A percentile compares a stretch with the other conserved stretches of the same genome.
These are phyloP conservation scores for Ormyrus nitidulus DNA, from an alignment of 2,888 invertebrate genomes.

Conservation along the genomic window DNA sequence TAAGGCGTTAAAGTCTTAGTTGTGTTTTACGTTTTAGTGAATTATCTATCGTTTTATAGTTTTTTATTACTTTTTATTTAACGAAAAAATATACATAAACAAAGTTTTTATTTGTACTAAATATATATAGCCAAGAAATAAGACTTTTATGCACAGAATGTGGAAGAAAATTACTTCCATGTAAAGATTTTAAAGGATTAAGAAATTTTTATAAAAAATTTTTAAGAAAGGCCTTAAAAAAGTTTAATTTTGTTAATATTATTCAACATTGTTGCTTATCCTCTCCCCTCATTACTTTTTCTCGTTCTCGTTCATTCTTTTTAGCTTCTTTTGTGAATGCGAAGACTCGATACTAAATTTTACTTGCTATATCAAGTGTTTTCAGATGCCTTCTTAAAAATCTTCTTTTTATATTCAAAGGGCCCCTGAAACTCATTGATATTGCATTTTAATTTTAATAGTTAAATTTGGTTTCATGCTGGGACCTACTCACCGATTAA, in stretches of 20 bases:
- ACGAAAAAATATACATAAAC: constrained; percentile 12
- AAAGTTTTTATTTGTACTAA: constrained; percentile 37
- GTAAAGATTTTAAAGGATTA: constrained; percentile 21
- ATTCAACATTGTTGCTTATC: constrained; percentile 29
- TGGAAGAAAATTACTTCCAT: constrained; percentile 37
- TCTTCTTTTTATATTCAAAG: constrained; percentile 12
- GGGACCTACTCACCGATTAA: background rate
- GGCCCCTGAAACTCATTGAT: constrained; percentile 33
- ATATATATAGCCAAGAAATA: constrained; percentile 29
- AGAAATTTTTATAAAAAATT: constrained; percentile 32
- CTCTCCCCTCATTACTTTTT: constrained; percentile 12
- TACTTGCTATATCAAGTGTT: constrained; percentile 5
- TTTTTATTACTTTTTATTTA: constrained; percentile 42
- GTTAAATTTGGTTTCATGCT: background rate
- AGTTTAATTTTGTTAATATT: constrained; percentile 30
- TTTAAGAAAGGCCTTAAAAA: constrained; percentile 43
- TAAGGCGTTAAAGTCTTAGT: constrained; percentile 48
- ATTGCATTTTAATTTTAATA: constrained; percentile 3
- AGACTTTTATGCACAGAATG: constrained; percentile 19
- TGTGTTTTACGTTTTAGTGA: constrained; percentile 36
- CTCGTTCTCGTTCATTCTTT: constrained; percentile 18
- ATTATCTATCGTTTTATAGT: constrained; percentile 43
- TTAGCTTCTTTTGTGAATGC: constrained; percentile 35
- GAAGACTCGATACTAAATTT: constrained; percentile 15
- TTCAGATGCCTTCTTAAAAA: constrained; percentile 21